Percentiles rank a stretch among this genome's conserved stretches.
Evolutionary conservation across 1,140 invertebrate species (phyloP).

Genomic region (Leptestheria dahalacensis): DNA sequence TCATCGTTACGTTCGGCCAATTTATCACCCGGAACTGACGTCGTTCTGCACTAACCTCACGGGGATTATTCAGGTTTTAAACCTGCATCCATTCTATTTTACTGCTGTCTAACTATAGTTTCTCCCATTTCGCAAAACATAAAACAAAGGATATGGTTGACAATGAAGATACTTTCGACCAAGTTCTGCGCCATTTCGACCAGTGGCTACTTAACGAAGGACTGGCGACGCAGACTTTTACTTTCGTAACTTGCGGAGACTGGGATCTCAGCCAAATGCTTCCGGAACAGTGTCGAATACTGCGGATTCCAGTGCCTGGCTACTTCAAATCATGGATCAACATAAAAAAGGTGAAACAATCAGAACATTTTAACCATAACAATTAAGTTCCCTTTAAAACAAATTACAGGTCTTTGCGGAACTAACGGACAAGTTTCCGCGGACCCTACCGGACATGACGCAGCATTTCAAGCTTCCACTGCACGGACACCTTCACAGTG

Average conservation of each 20-base stretch:
- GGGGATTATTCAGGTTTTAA: constrained; percentile 31
- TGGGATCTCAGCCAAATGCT: constrained; percentile 47
- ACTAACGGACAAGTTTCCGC: constrained; percentile 25
- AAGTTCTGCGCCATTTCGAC: constrained; percentile 28
- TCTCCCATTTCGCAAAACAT: constrained; percentile 13
- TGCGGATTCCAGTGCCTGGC: constrained; percentile 30
- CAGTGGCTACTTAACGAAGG: constrained; percentile 31
- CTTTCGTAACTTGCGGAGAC: constrained; percentile 45
- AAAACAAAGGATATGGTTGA: constrained; percentile 31
- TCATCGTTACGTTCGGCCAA: constrained; percentile 43
- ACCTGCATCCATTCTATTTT: constrained; percentile 11
- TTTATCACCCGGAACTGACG: constrained; percentile 33
- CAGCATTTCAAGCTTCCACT: constrained; percentile 23
- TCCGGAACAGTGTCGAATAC: constrained; percentile 35
- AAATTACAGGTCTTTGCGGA: constrained; percentile 25
- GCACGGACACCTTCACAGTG: constrained; percentile 30
- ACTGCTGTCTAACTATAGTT: constrained; percentile 9
- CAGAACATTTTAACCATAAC: background rate
- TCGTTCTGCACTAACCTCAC: constrained; percentile 41
- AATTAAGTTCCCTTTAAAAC: background rate
- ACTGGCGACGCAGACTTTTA: constrained; percentile 25
- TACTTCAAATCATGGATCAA: constrained; percentile 43
- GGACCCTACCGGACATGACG: constrained; percentile 28
- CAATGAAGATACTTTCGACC: constrained; percentile 26
- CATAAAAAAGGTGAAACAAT: constrained; percentile 34